Evolutionary conservation across 2,113 vertebrate species (phyloP).

Genomic region (Pluvialis apricaria): DNA sequence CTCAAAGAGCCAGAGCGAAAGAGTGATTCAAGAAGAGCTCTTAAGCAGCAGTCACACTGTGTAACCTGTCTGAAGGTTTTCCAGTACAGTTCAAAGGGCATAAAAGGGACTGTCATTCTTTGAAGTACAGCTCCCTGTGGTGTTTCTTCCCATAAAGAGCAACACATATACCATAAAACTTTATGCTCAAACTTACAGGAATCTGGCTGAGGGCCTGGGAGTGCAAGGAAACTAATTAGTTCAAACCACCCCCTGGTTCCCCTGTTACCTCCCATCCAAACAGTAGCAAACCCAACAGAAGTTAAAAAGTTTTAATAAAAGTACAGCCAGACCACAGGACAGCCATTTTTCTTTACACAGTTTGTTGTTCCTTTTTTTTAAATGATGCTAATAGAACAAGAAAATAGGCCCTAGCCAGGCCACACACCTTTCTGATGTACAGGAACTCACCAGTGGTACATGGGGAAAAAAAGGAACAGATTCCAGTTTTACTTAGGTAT

Average conservation of each 20-base stretch:
- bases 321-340: conserved; percentile 42
- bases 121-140: conserved; percentile 16
- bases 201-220: conserved; percentile 43
- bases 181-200: conserved; percentile 38
- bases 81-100: conserved; percentile 12
- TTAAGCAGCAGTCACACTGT: neutral
- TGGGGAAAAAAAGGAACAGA: neutral
- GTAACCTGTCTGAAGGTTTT: conserved; percentile 10
- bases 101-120: conserved; percentile 1
- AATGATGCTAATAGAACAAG: neutral
- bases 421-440: neutral
- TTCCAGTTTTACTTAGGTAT: neutral
- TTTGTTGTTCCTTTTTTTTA: neutral
- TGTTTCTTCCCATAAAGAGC: conserved; percentile 48
- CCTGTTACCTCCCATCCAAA: conserved; percentile 51
- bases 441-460: neutral
- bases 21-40: neutral
- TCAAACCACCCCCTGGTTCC: neutral
- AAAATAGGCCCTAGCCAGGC: neutral
- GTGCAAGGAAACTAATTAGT: conserved; percentile 67
- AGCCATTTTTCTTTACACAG: conserved; percentile 15
- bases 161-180: conserved; percentile 46
- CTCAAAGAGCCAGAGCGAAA: neutral
- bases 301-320: conserved; percentile 42
- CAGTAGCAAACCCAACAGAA: conserved; percentile 44